Conservation (phyloP, 2,797 vertebrate genomes). For the Echeneis naucrates region DNA sequence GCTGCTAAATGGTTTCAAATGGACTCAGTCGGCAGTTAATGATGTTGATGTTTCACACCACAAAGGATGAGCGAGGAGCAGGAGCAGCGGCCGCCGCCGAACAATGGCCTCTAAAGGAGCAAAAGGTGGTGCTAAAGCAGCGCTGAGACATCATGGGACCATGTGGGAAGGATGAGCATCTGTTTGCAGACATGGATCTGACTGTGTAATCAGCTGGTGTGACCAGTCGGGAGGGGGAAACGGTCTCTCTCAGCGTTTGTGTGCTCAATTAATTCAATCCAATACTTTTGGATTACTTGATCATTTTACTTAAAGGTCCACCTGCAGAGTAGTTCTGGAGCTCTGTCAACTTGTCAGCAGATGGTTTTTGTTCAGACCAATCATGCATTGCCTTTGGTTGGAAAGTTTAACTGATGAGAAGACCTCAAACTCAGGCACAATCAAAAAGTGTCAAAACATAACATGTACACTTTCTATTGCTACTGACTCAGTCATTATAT, state of each 20-base stretch:
- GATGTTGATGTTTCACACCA: conserved; percentile 61
- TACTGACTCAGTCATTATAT: not conserved
- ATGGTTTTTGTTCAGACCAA: too few species aligned
- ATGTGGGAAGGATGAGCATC: not conserved
- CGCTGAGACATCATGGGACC: not conserved
- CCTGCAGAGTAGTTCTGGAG: not conserved
- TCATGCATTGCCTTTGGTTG: too few species aligned
- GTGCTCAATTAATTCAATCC: too few species aligned
- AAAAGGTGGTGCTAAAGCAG: conserved; percentile 9
- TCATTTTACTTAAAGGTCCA: too few species aligned
- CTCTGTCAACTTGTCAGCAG: too few species aligned
- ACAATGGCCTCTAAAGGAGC: conserved; percentile 26
- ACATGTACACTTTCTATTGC: not conserved
- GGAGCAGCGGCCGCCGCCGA: conserved; percentile 6
- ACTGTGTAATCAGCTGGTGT: conserved; percentile 4
- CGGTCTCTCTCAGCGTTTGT: too few species aligned
- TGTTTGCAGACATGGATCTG: not conserved
- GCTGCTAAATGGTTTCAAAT: conserved; percentile 80
- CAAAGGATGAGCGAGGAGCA: conserved; percentile 29
- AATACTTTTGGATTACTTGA: too few species aligned
- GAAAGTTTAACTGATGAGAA: too few species aligned
- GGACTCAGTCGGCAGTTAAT: conserved; percentile 71
- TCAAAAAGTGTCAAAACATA: not conserved
- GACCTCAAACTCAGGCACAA: too few species aligned
- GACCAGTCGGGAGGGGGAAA: not conserved